Base-by-base conservation (phyloP, 2,113 vertebrate species). In the Perca fluviatilis region DNA sequence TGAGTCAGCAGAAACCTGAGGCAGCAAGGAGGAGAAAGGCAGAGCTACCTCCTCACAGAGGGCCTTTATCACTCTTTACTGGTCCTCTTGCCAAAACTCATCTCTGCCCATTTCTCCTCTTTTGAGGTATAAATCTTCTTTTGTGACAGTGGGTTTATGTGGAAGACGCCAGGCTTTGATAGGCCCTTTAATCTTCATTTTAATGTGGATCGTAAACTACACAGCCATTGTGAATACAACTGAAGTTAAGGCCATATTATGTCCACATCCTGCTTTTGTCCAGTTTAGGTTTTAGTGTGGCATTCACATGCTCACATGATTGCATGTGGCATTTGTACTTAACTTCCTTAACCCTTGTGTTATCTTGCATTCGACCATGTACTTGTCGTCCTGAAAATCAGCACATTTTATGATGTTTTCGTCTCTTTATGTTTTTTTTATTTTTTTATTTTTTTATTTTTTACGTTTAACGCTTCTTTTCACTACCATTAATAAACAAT, bases 1-100 rank as follows among this genome's bases (percentile, higher is more conserved):
- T 92, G 86, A 94, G 92, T 95, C 94, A 95, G 94, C 94, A 95
- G 92, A 93, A 93, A 92, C 79, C 70, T 68, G 89, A 92, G 87
- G 86, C 89, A 80, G 80, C 1, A 40, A 81, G 74, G 56, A 85
- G 82, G 83, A 79, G 78, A 68, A 73, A 51, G 49, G 40, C 58
- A 47, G 57, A 15, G 47, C 80, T 66, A 51, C 40, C 77, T 53
- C 51, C 46, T 82, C 70, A 87, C 74, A 79, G 66, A 71, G 40
- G 54, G 66, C 77, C 79, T 88, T 88, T 85, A 83, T 89, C 67
- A 56, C 66, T 71, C 57, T 73, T 51, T 66, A 47, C 82, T 47
- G 47, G 70, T n/a, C 57, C 56, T 57, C 43, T 43, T 80, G 61
- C 74, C 80, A 83, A 86, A 79, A 65, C 46, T 60, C 58, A 54